Evolutionary conservation across 2,113 vertebrate genomes (phyloP), one percentile per base, ranked within the genome.

Genomic region (Galbula dea): DNA sequence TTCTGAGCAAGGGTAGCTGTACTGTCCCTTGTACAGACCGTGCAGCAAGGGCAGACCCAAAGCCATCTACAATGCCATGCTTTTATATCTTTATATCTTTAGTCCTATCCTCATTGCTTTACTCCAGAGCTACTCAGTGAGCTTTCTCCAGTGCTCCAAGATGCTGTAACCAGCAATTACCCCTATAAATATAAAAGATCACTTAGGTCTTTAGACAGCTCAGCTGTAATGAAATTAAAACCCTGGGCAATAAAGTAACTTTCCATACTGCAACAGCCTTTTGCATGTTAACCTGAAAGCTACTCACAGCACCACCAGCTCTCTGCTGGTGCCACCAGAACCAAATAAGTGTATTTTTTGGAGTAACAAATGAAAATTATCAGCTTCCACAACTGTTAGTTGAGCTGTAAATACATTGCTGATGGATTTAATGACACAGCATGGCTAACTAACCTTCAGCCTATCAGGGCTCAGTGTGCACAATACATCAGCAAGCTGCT

Each of bases 131-230:
- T 13, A 4, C 34, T 6, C 46, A 1, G 13, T 4, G 27, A 27
- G 3, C 55, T 6, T 15, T 9, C 68, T 13, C 11, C 39, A 17
- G 69, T 0, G 26, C 65, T 48, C 58, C 59, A 17, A 1, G 0
- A 29, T 2, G 1, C 55, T 20, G 58, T 9, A 36, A 30, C n/a
- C 54, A 12, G 26, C 37, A 1, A 13, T 16, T 3, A 7, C 27
- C 32, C 76, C 3, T 0, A 0, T 0, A 49, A 43, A 57, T 8
- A 43, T 1, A 9, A 11, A 59, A n/a, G 10, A 20, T 7, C 52
- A 10, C 69, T 3, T 21, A 12, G 1, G 2, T 7, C 72, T 41
- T 19, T 7, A 29, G 41, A 3, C 26, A 27, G 68, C 45, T 26
- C 15, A 12, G n/a, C 55, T 24, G 36, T 11, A 39, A 21, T 2